phyloP scores from a whole-genome alignment of 2,113 vertebrate species.

The Pelmatolapia mariae region DNA sequence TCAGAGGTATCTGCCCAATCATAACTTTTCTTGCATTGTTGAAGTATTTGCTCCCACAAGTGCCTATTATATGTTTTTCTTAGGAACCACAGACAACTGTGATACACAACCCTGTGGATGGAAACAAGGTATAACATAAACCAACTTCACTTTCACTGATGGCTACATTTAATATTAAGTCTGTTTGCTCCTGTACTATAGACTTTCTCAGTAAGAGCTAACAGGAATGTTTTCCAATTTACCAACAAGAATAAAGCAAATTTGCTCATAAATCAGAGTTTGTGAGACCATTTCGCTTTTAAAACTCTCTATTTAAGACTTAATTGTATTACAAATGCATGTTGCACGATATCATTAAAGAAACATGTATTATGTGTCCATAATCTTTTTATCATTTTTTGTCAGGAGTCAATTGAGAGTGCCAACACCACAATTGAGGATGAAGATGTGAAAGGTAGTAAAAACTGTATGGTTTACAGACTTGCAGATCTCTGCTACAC shows the following conservation, averaged over 20 bases:
- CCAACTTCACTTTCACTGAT: not conserved
- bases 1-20: not conserved
- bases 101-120: conserved; percentile 96
- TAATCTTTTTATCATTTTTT: conserved; percentile 13
- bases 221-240: not conserved
- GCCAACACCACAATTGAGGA: conserved; percentile 97
- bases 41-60: conserved; percentile 35
- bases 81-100: conserved; percentile 98
- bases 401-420: conserved; percentile 95
- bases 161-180: not conserved
- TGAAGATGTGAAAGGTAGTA: conserved; percentile 96
- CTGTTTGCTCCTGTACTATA: not conserved
- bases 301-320: not conserved
- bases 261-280: not conserved
- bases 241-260: not conserved
- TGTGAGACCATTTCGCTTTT: not conserved
- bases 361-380: not conserved
- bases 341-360: not conserved
- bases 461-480: not conserved
- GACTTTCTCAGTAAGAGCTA: not conserved
- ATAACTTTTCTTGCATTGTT: not conserved
- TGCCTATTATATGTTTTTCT: conserved; percentile 69
- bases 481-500: not conserved
- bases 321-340: not conserved
- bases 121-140: conserved; percentile 87